Base-by-base conservation (phyloP, 2,888 invertebrate species). In the Tuta absoluta region DNA sequence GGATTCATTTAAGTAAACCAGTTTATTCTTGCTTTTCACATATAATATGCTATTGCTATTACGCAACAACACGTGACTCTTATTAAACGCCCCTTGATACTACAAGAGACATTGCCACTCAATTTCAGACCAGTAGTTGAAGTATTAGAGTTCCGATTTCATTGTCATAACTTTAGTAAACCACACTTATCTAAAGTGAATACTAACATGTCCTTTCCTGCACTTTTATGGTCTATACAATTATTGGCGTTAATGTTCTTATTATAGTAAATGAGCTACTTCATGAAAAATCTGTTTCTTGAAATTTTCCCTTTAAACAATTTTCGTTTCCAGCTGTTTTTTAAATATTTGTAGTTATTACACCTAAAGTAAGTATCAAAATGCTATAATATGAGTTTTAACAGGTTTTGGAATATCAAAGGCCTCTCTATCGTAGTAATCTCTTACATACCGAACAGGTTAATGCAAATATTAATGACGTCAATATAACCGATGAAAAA, bases 31-130 rank as follows among this genome's bases (percentile, higher is more conserved):
- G 17, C 17, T 45, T 8, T 45, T 45, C 11, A 17, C 45, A 53
- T 28, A n/a, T 53, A 24, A 23, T 53, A 11, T 56, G 7, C 24
- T 24, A 24, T 38, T 38, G 37, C 58, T 48, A 17, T 91, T 91
- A 89, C 89, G 89, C 78, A 91, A 91, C 81, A 84, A 81, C 91
- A 89, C 91, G 91, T 91, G 91, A 91, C 87, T 90, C 84, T 84
- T 82, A 83, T 88, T 86, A 87, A 80, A 70, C 78, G 71, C 74
- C 72, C 68, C 75, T 78, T 75, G 70, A 75, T 75, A 86, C 77
- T 71, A 72, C 72, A 91, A 81, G 75, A 81, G 68, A 69, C 75
- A 71, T 71, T 68, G 66, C 65, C 68, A 67, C 67, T 66, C 68
- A 65, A 84, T 80, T 75, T 60, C 70, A 67, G 67, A 75, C 79